Evolutionary conservation across 2,797 vertebrate genomes (phyloP).

Genomic region (Manis javanica): DNA sequence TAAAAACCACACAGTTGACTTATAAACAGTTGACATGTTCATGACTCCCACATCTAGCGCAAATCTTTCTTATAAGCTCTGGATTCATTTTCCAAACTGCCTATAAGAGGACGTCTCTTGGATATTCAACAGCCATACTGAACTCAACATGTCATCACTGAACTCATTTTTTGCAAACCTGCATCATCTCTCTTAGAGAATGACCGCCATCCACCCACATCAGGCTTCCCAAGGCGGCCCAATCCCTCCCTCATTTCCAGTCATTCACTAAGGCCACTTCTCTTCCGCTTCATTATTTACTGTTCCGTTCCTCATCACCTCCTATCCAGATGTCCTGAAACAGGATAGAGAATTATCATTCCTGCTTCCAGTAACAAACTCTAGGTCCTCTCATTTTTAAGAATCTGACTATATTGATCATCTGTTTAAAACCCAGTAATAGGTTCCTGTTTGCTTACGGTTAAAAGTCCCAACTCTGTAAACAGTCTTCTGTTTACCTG

Average conservation of each 20-base stretch:
- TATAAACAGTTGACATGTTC: background rate
- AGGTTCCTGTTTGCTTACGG: background rate
- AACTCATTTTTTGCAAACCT: background rate
- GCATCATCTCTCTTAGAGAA: background rate
- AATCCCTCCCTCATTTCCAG: background rate
- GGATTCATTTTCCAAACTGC: slow-evolving; percentile 15
- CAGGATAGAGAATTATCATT: background rate
- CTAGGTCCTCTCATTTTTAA: background rate
- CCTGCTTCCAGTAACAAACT: slow-evolving; percentile 22
- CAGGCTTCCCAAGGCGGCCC: background rate
- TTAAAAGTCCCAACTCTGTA: background rate
- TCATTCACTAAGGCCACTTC: background rate
- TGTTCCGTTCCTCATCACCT: background rate
- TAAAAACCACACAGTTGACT: background rate
- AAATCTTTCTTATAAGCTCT: background rate
- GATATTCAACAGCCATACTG: background rate
- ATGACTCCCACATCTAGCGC: background rate
- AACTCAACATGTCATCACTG: background rate
- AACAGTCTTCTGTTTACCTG: background rate
- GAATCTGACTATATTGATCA: background rate
- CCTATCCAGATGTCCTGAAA: background rate
- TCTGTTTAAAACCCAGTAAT: background rate
- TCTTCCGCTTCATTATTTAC: background rate
- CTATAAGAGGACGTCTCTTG: background rate
- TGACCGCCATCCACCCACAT: background rate